Conservation (phyloP, 92 coral and sea anemone genomes). For the Ricordea florida region DNA sequence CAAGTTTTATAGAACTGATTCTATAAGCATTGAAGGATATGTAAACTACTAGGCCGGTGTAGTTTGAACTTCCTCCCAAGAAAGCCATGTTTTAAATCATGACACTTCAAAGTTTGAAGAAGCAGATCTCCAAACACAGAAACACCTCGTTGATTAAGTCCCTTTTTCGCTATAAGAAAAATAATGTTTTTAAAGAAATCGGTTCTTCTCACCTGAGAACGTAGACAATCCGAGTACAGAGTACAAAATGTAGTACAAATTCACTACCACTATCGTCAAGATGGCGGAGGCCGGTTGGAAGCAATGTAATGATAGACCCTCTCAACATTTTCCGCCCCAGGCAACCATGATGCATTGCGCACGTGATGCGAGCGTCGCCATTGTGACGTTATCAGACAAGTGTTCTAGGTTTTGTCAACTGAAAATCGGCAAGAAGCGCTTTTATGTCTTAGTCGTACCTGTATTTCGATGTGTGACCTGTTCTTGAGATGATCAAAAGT, state of each 20-base stretch:
- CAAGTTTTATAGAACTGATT: too few relatives aligned
- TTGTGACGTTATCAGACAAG: conserved; percentile 42
- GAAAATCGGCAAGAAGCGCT: too few relatives aligned
- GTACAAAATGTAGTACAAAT: not conserved
- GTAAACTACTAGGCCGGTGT: too few relatives aligned
- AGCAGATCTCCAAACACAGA: too few relatives aligned
- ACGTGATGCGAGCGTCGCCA: not conserved
- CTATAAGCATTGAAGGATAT: too few relatives aligned
- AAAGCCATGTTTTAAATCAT: too few relatives aligned
- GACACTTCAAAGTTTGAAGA: too few relatives aligned
- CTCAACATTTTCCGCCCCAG: not conserved
- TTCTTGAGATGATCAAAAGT: conserved; percentile 80
- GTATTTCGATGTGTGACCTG: not conserved
- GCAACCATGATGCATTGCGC: conserved; percentile 73
- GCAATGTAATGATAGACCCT: conserved; percentile 60
- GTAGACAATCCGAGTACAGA: not conserved
- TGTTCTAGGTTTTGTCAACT: too few relatives aligned
- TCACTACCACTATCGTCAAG: conserved; percentile 23
- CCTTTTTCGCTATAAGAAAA: too few relatives aligned
- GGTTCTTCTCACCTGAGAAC: conserved; percentile 4
- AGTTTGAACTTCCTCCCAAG: too few relatives aligned
- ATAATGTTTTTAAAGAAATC: not conserved
- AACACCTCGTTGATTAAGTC: too few relatives aligned
- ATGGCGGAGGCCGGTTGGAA: conserved; percentile 60
- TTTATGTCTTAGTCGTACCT: too few relatives aligned